Base-by-base conservation (phyloP, 2,888 invertebrate genomes). In the Limnephilus auricula region DNA sequence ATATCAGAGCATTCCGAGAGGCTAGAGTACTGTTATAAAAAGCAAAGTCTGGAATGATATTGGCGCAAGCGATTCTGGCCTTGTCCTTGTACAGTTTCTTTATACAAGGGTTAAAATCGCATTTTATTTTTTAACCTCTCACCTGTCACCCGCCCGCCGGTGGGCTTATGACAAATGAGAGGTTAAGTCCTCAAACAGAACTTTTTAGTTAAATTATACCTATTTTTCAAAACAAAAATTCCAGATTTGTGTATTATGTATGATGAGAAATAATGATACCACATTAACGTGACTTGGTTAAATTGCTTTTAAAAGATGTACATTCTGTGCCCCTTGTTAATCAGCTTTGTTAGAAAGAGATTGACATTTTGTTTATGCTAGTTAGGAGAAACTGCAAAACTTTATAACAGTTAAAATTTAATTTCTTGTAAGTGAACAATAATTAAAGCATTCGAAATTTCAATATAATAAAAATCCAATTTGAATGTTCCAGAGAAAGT, bases 401-500 rank as follows among this genome's bases (percentile, higher is more conserved):
- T 25, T 65, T 18, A 1, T 18, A 25, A 25, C 50, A 5, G 4
- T 50, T 50, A 18, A 50, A 45, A 45, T 45, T 45, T 45, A 15
- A 45, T 45, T 45, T 13, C 45, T 45, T 15, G n/a, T n/a, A 45
- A 2, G 18, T 40, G 40, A 40, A 40, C 10, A 37, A 37, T 37
- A 12, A 40, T 13, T 18, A 50, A 50, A 15, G 18, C 50, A 25
- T 6, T 18, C 25, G 25, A 25, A 65, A 25, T 65, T 65, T 50
- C 5, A 50, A 15, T 13, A 5, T 50, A 50, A 18, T 18, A 18
- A 18, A 50, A 50, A 50, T 50, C 50, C 15, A 50, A 50, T 50
- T 13, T 50, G 18, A 50, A 50, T 65, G 18, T 95, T 95, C 82
- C 94, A 98, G 98, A 97, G 94, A 97, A 97, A 93, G 97, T 97